These are phyloP conservation scores for Nixonia krombeini DNA, from an alignment of 1,140 invertebrate species.

Conservation along the genomic window DNA sequence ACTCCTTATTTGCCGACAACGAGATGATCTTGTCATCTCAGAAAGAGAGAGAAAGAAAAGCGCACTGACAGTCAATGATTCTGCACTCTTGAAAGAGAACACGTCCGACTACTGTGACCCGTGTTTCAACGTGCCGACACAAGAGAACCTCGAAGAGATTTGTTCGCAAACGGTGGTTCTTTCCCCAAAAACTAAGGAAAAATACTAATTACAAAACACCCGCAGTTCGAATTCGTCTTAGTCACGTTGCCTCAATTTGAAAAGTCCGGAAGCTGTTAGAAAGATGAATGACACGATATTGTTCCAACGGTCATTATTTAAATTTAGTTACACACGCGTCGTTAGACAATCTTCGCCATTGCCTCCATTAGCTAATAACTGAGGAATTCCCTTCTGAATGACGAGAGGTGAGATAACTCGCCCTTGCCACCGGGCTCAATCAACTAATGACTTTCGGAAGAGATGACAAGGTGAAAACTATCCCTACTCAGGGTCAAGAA, in stretches of 20 bases:
- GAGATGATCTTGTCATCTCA: constrained; percentile 40
- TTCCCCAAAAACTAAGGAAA: background rate
- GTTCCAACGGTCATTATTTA: no score
- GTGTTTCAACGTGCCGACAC: no score
- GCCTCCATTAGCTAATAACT: constrained; percentile 62
- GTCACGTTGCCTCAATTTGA: no score
- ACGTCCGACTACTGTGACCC: constrained; percentile 30
- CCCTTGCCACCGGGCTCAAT: constrained; percentile 41
- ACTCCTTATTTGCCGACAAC: constrained; percentile 41
- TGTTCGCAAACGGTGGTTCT: background rate
- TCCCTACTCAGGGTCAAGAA: constrained; percentile 42
- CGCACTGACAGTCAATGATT: constrained; percentile 39
- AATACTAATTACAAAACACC: constrained; percentile 3
- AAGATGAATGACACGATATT: no score
- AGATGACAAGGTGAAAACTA: constrained; percentile 49
- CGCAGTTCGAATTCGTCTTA: no score
- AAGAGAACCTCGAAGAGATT: no score
- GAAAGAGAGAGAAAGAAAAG: no score
- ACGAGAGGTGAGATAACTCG: constrained; percentile 50
- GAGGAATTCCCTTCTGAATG: constrained; percentile 30
- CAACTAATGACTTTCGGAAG: constrained; percentile 58
- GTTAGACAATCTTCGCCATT: background rate
- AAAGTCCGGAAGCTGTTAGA: no score
- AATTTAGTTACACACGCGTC: no score
- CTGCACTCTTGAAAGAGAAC: constrained; percentile 40